Evolutionary conservation across 2,797 vertebrate species (phyloP), one percentile per base, ranked within the genome.

Genomic region (Phoeniculus purpureus): DNA sequence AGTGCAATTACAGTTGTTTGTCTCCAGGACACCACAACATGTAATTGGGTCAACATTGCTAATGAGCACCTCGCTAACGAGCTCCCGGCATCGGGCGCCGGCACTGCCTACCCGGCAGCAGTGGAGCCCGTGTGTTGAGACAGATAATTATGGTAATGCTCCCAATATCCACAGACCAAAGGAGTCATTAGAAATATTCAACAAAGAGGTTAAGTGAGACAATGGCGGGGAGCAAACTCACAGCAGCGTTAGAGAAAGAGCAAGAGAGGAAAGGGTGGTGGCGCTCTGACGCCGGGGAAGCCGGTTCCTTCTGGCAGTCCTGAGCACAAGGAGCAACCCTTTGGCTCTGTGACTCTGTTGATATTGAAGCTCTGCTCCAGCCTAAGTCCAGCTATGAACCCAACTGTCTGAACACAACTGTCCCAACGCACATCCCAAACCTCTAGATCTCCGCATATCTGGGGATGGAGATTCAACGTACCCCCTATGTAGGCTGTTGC

Each of bases 1-100:
- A 90, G 87, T 12, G 89, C 95, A 97, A 96, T 97, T 96, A 94
- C 83, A 87, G 87, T 95, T 90, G 91, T 97, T 97, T 97, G 95
- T 97, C 93, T 96, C 82, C 85, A 62, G 78, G 81, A 95, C 81
- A 77, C 56, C n/a, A 95, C 94, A 96, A 95, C 93, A 90, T 91
- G 65, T 94, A 96, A 96, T 96, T 96, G 96, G 96, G 96, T 97
- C 96, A 97, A 96, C 91, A 93, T 94, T 94, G 91, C 87, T 96
- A 97, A 97, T 96, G 96, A 97, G 93, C 78, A 81, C 88, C 73
- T 95, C 75, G 92, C 94, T 96, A 96, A 96, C 96, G 94, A 97
- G 85, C 81, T 74, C 84, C 82, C 82, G 87, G 93, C 75, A 89
- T 87, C 90, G 25, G 89, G 68, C 64, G 60, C 83, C n/a, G 88